These are phyloP conservation scores for Phytoseiulus persimilis DNA, from an alignment of 2,888 invertebrate species.

Conservation along the genomic window DNA sequence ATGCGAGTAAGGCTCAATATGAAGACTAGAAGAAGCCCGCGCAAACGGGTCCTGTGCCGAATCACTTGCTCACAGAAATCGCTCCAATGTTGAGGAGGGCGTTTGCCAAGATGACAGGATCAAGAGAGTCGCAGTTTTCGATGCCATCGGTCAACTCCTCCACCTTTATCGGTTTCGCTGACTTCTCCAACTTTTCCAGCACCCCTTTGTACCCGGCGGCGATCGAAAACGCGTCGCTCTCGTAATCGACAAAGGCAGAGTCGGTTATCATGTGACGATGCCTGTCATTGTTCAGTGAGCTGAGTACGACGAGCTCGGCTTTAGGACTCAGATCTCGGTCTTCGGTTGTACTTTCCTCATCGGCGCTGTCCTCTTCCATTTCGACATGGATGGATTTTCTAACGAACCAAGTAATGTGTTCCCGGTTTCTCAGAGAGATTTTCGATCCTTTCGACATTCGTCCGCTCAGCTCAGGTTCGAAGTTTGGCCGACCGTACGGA, in stretches of 20 bases:
- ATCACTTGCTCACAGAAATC: neutral
- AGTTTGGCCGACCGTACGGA: neutral
- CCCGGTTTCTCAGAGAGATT: neutral
- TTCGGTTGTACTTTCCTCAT: neutral
- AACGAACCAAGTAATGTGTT: neutral
- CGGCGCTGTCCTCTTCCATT: neutral
- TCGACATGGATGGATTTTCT: neutral
- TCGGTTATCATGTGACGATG: neutral
- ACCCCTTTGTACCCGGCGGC: neutral
- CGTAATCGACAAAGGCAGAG: neutral
- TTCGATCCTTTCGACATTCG: neutral
- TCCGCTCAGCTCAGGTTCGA: neutral
- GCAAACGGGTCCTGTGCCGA: neutral
- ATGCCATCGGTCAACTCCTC: neutral
- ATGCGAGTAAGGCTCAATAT: no score
- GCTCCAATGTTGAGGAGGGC: conserved; percentile 12
- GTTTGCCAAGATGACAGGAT: neutral
- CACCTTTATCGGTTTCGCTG: neutral
- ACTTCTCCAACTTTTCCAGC: neutral
- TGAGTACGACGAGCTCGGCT: neutral
- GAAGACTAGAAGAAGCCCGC: no score
- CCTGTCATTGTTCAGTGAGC: neutral
- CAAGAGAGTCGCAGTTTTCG: neutral
- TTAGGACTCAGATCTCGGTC: neutral
- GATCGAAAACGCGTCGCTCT: neutral